phyloP scores from a whole-genome alignment of 2,797 vertebrate genomes.

The Staurois parvus region DNA sequence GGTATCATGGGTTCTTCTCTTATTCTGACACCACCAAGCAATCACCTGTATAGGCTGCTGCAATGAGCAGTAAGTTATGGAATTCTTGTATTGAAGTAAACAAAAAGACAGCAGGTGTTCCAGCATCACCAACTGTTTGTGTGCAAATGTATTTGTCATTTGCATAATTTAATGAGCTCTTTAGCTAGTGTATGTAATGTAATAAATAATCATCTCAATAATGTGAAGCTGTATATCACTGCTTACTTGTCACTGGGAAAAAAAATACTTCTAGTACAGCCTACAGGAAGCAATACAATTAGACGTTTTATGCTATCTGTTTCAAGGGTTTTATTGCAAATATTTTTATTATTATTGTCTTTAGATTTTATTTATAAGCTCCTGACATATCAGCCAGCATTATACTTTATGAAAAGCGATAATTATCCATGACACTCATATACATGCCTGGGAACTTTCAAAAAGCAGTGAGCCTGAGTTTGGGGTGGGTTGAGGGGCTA shows the following conservation, averaged over 20 bases:
- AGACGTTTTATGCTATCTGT: background rate
- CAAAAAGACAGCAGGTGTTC: slow-evolving; percentile 20
- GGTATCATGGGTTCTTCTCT: background rate
- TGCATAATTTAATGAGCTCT: slow-evolving; percentile 48
- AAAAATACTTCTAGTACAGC: background rate
- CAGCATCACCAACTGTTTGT: slow-evolving; percentile 21
- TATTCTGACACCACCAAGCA: background rate
- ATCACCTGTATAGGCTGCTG: background rate
- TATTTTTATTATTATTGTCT: background rate
- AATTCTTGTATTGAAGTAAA: slow-evolving; percentile 25
- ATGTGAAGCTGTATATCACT: slow-evolving; percentile 3
- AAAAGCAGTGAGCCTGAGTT: too few species aligned
- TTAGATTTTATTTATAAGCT: background rate
- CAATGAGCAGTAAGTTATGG: background rate
- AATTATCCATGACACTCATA: background rate
- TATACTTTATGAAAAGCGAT: background rate
- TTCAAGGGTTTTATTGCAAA: background rate
- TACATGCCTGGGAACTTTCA: background rate
- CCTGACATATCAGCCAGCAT: background rate
- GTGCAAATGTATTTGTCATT: slow-evolving; percentile 5
- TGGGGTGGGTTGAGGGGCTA: too few species aligned
- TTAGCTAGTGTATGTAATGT: slow-evolving; percentile 25
- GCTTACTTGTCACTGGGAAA: slow-evolving; percentile 8
- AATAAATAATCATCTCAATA: slow-evolving; percentile 41
- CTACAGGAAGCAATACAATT: background rate